Evolutionary conservation across 2,888 invertebrate species (phyloP).

Genomic region (Lydus trimaculatus): DNA sequence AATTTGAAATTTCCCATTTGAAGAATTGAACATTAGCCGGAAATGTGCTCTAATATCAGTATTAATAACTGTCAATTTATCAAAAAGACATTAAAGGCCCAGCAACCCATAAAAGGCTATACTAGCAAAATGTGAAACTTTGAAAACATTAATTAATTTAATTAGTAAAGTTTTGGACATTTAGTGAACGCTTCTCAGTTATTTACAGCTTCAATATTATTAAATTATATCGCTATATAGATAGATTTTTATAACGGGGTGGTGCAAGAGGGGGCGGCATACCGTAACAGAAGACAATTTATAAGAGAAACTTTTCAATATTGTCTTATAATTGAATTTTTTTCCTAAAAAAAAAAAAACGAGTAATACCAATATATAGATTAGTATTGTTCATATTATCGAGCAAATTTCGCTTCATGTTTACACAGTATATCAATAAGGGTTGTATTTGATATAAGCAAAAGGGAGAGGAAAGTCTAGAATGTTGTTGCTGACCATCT

Average conservation of each 20-base stretch:
- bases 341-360: neutral
- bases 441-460: conserved; percentile 46
- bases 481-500: conserved; percentile 56
- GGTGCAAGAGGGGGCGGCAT: too few relatives aligned
- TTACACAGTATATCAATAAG: conserved; percentile 63
- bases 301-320: conserved; percentile 2
- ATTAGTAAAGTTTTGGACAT: conserved; percentile 62
- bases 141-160: conserved; percentile 61
- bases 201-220: conserved; percentile 58
- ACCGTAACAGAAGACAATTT: neutral
- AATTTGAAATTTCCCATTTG: neutral
- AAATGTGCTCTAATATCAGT: conserved; percentile 45
- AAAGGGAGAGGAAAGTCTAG: conserved; percentile 24
- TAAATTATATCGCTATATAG: neutral
- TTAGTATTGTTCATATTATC: conserved; percentile 1
- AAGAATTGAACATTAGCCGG: conserved; percentile 2
- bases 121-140: conserved; percentile 52
- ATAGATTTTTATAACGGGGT: neutral
- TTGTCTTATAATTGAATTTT: neutral
- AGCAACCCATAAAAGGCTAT: conserved; percentile 48
- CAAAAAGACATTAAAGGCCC: conserved; percentile 53
- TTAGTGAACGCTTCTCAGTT: conserved; percentile 56
- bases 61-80: conserved; percentile 57
- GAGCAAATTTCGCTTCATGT: conserved; percentile 41
- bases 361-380: neutral